phyloP scores from a whole-genome alignment of 2,113 vertebrate genomes.

The Bos javanicus region DNA sequence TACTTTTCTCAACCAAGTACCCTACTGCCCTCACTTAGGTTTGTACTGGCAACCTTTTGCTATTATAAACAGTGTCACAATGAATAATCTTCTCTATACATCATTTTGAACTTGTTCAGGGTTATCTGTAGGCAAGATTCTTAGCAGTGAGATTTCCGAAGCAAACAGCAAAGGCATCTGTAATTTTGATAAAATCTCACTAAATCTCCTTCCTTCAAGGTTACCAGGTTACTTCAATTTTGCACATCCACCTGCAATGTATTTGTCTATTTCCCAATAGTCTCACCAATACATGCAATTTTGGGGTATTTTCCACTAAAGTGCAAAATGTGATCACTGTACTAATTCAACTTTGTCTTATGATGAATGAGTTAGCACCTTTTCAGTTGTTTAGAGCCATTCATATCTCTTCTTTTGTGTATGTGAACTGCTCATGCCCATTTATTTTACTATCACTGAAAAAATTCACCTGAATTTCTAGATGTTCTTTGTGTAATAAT shows the following conservation, averaged over 20 bases:
- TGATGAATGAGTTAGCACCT: not conserved
- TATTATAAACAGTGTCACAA: constrained; percentile 35
- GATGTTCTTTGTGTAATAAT: not conserved
- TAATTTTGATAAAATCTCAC: constrained; percentile 53
- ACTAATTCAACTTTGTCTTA: not conserved
- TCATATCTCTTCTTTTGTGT: not conserved
- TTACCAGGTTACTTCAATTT: not conserved
- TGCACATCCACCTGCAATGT: not conserved
- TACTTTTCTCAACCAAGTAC: not conserved
- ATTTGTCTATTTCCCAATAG: not conserved
- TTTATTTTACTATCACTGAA: not conserved
- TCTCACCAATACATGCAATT: not conserved
- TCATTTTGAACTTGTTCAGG: constrained; percentile 29
- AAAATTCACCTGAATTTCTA: not conserved
- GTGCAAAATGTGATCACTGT: not conserved
- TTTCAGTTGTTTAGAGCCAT: not conserved
- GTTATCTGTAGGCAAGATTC: not conserved
- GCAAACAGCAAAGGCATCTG: not conserved
- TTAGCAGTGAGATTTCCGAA: not conserved
- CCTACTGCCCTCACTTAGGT: not conserved
- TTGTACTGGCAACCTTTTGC: not conserved
- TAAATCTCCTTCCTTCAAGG: not conserved
- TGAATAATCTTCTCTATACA: constrained; percentile 37
- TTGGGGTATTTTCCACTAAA: not conserved
- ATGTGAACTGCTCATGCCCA: not conserved